Evolutionary conservation across 2,797 vertebrate species (phyloP), one percentile per base, ranked within the genome.

Genomic region (Fistularia tabacaria): DNA sequence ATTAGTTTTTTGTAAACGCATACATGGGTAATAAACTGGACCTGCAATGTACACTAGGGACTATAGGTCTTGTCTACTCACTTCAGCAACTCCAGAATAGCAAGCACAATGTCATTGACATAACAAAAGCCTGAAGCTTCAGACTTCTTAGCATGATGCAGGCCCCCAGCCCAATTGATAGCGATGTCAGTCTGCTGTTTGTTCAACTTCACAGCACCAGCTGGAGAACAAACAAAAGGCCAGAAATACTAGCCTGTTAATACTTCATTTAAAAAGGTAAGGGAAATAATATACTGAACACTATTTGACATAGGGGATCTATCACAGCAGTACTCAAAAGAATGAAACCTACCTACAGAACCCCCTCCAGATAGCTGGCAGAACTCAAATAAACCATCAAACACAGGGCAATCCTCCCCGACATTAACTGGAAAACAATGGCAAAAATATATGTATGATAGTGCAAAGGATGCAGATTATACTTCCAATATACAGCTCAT

Each of bases 141-240:
- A 0, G 97, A 99, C 79, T 99, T 99, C 77, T 99, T 99, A 59
- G 96, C 97, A 0, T 99, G 97, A 82, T 99, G 97, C 67, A 99
- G 92, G 1, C 97, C 97, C 50, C 97, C 96, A 0, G 96, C 95
- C 97, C 97, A 99, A 71, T 99, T 99, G 79, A 99, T 94, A 1
- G 96, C 95, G 0, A 99, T 99, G 81, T 99, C 97, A 0, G 97
- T 98, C 90, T 99, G 97, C 66, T 99, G 97, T 83, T 98, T 98
- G 90, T 99, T 99, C 74, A 99, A 86, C 85, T 99, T 99, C 76
- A 99, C 97, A 0, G 97, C 93, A 6, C 96, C 97, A 41, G 96
- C 96, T 98, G 81, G 12, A 66, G 9, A 15, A 60, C 15, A 68
- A 10, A 3, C 6, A 72, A 8, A 45, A 54, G 39, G 9, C 25